These are phyloP conservation scores for Eleginops maclovinus DNA, from an alignment of 2,113 vertebrate genomes.

Conservation along the genomic window DNA sequence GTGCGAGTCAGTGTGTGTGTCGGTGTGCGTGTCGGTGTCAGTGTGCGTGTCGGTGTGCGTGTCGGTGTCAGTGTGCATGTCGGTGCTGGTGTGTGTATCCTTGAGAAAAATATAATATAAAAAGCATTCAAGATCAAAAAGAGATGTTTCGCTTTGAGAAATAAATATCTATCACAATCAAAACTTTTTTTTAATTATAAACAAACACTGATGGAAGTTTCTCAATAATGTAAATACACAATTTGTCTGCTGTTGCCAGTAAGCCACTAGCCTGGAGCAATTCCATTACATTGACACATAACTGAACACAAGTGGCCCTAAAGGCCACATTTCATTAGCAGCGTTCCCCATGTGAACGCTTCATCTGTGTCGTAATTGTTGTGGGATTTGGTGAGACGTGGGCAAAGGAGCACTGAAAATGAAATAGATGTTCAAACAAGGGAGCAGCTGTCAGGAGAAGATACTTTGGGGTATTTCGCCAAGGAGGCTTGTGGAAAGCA, in stretches of 20 bases:
- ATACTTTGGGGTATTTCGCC: slow-evolving; percentile 48
- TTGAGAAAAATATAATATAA: slow-evolving; percentile 9
- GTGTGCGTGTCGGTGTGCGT: too few relatives aligned
- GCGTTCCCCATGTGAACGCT: slow-evolving; percentile 55
- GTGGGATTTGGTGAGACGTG: slow-evolving; percentile 67
- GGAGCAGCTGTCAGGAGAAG: slow-evolving; percentile 70
- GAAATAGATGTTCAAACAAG: slow-evolving; percentile 78
- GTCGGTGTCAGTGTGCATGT: too few relatives aligned
- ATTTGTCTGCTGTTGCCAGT: slow-evolving; percentile 20
- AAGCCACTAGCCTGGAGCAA: slow-evolving; percentile 51
- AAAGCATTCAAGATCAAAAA: not conserved
- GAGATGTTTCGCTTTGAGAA: not conserved
- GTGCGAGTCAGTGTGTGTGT: too few relatives aligned
- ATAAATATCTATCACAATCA: slow-evolving; percentile 15
- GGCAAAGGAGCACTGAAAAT: slow-evolving; percentile 68
- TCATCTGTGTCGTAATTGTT: slow-evolving; percentile 74
- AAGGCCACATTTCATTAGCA: slow-evolving; percentile 74
- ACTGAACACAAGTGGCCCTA: slow-evolving; percentile 52
- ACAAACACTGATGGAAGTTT: not conserved
- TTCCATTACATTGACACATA: slow-evolving; percentile 50
- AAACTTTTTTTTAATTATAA: slow-evolving; percentile 2
- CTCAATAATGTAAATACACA: slow-evolving; percentile 6
- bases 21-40: too few relatives aligned
- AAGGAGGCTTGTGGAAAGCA: slow-evolving; percentile 10
- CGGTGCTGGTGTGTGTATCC: not conserved